phyloP scores from a whole-genome alignment of 2,888 invertebrate genomes.

The Platycnemis pennipes region DNA sequence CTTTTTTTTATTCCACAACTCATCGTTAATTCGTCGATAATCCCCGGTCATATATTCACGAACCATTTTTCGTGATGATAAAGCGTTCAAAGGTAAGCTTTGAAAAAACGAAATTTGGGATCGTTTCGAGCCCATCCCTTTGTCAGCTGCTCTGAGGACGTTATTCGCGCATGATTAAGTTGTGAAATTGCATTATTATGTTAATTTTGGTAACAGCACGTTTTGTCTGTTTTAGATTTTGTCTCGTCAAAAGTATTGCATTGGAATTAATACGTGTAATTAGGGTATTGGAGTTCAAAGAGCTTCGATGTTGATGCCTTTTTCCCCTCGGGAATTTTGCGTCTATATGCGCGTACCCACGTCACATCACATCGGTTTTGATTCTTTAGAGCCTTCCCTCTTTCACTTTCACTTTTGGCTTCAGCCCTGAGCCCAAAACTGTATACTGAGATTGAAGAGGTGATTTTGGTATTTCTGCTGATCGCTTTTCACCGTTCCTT shows the following conservation, averaged over 20 bases:
- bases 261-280: not conserved
- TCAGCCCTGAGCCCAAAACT: not conserved
- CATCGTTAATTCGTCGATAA: slow-evolving; percentile 16
- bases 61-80: not conserved
- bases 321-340: not conserved
- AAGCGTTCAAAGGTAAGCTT: not conserved
- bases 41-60: slow-evolving; percentile 17
- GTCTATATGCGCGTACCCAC: not conserved
- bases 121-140: not conserved
- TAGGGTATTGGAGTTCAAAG: not conserved
- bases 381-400: not conserved
- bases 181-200: slow-evolving; percentile 33
- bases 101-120: not conserved
- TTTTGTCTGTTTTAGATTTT: slow-evolving; percentile 5
- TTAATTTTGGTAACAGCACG: not conserved
- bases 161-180: slow-evolving; percentile 6
- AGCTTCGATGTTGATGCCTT: not conserved
- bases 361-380: not conserved
- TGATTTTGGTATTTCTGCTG: too few relatives aligned
- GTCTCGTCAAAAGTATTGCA: slow-evolving; percentile 14
- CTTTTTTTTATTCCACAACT: not conserved
- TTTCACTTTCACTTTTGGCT: slow-evolving; percentile 4
- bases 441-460: too few relatives aligned
- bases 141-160: not conserved
- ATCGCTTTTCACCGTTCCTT: too few relatives aligned